Conservation (phyloP, 1,140 invertebrate genomes). For the Ditylenchus dipsaci region DNA sequence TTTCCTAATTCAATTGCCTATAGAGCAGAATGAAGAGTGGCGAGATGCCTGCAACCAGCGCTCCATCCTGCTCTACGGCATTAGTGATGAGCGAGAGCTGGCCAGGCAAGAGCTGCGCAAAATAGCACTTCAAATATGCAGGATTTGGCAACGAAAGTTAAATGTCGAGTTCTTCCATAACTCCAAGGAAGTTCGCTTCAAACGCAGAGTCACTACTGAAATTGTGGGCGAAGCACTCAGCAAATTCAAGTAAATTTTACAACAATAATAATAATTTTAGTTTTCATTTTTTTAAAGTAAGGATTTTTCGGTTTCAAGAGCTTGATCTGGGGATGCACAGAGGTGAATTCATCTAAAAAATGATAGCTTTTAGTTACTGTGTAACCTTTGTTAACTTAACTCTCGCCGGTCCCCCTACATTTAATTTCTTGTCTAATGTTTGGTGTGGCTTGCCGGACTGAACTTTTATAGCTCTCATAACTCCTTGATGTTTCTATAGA, state of each 20-base stretch:
- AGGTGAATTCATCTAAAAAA: no score
- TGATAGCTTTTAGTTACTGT: no score
- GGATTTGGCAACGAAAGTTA: conserved; percentile 42
- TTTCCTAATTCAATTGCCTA: conserved; percentile 37
- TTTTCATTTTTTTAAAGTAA: no score
- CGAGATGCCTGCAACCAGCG: conserved; percentile 33
- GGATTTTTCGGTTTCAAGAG: no score
- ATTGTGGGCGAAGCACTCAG: conserved; percentile 25
- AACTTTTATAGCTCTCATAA: no score
- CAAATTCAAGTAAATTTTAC: conserved; percentile 12
- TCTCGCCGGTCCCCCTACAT: no score
- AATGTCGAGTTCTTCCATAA: conserved; percentile 37
- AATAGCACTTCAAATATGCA: conserved; percentile 40
- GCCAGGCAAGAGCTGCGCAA: conserved; percentile 23
- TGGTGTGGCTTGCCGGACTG: no score
- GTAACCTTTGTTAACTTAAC: no score
- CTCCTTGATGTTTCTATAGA: no score
- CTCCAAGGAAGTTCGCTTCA: conserved; percentile 35
- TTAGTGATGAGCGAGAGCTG: conserved; percentile 34
- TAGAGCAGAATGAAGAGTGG: conserved; percentile 29
- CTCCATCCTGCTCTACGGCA: conserved; percentile 39
- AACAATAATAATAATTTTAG: no score
- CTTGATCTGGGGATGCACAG: no score
- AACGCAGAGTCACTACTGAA: conserved; percentile 22
- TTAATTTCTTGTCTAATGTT: no score